Conservation (phyloP, 2,113 vertebrate genomes). For the Actenoides lindsayi region DNA sequence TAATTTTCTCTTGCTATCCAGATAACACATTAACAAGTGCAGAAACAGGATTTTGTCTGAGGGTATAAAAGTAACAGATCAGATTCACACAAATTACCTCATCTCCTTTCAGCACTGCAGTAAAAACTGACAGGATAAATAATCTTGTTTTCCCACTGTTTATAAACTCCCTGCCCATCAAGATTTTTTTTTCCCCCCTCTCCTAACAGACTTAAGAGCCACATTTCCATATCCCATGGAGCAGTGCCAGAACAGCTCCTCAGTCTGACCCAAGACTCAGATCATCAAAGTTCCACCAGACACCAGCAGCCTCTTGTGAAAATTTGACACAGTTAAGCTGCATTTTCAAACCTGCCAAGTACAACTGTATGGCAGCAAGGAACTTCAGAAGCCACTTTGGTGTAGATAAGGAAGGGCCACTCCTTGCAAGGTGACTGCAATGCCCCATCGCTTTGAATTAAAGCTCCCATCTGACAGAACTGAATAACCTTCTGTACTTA, state of each 20-base stretch:
- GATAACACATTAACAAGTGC: neutral
- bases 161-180: neutral
- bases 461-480: neutral
- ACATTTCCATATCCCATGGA: neutral
- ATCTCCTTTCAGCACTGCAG: neutral
- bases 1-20: neutral
- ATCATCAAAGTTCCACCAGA: neutral
- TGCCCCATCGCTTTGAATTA: neutral
- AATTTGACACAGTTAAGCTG: neutral
- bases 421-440: neutral
- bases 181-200: neutral
- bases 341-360: neutral
- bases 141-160: neutral
- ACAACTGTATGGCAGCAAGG: neutral
- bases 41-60: neutral
- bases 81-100: neutral
- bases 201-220: neutral
- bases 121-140: neutral
- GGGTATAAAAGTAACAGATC: neutral
- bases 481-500: constrained; percentile 10
- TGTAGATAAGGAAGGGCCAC: neutral
- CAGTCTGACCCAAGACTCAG: neutral
- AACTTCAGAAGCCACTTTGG: neutral
- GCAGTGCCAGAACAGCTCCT: neutral
- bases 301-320: neutral